phyloP scores from a whole-genome alignment of 2,888 invertebrate species.

The Acrobasis consociella region DNA sequence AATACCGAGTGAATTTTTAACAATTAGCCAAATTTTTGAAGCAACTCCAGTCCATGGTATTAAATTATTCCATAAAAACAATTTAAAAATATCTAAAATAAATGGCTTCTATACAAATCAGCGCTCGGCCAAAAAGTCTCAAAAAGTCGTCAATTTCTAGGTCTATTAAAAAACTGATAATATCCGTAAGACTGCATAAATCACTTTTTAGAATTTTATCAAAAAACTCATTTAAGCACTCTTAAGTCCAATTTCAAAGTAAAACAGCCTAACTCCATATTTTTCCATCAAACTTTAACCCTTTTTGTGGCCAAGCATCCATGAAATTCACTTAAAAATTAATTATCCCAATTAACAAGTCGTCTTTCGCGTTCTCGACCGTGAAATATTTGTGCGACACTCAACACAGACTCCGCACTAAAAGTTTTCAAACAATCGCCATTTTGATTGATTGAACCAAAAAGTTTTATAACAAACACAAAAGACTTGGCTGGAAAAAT shows the following conservation, averaged over 20 bases:
- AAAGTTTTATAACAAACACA: constrained; percentile 5
- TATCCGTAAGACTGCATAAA: no score
- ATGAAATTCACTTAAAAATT: constrained; percentile 6
- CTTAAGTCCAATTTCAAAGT: not conserved
- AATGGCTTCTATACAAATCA: no score
- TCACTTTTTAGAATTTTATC: no score
- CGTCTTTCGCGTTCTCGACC: not conserved
- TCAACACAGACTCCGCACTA: not conserved
- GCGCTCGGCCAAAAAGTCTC: no score
- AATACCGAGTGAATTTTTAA: no score
- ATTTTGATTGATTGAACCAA: not conserved
- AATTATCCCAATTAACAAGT: constrained; percentile 8
- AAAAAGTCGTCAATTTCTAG: no score
- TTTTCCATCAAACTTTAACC: constrained; percentile 11
- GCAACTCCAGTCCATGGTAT: no score
- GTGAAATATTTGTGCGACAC: constrained; percentile 6
- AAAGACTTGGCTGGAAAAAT: not conserved
- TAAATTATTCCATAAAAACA: no score
- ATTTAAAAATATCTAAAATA: no score
- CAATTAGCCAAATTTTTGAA: no score
- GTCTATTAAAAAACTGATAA: no score
- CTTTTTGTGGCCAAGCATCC: not conserved
- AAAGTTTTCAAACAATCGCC: constrained; percentile 11
- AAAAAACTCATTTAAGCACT: not conserved
- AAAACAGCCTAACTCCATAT: not conserved